A percentile compares a stretch with the other conserved stretches of the same genome.
Evolutionary conservation across 2,113 vertebrate species (phyloP).

Genomic region (Pseudolaguvia tuberculata): DNA sequence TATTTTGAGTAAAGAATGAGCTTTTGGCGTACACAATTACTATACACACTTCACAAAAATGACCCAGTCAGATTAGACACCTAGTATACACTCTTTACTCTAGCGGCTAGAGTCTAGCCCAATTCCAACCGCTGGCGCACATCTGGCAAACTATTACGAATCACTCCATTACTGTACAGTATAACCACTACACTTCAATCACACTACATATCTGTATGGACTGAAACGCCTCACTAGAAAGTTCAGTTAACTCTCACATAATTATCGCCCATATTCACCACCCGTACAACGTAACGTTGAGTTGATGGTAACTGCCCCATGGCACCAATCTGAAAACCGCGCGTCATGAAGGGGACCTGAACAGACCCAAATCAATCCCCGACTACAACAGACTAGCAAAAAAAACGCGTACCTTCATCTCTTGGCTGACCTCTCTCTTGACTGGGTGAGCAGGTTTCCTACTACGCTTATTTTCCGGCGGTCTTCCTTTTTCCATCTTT

Average conservation of each 20-base stretch:
- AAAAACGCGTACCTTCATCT: slow-evolving; percentile 86
- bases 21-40: background rate
- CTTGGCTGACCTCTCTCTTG: slow-evolving; percentile 91
- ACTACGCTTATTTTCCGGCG: slow-evolving; percentile 94
- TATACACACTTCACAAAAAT: background rate
- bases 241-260: background rate
- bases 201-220: too few species aligned
- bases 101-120: background rate
- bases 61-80: background rate
- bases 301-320: background rate
- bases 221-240: background rate
- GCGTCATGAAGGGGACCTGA: background rate
- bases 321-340: background rate
- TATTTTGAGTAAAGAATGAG: background rate
- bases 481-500: slow-evolving; percentile 96
- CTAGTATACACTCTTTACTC: background rate
- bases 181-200: background rate
- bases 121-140: background rate
- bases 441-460: slow-evolving; percentile 90
- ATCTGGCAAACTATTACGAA: slow-evolving; percentile 16
- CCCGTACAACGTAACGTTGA: background rate
- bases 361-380: background rate
- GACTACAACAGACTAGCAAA: background rate
- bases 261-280: background rate
- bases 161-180: background rate